A percentile compares a stretch with the other conserved stretches of the same genome.
Evolutionary conservation across 2,113 vertebrate genomes (phyloP).

Genomic region (Psammodynastes pulverulentus): DNA sequence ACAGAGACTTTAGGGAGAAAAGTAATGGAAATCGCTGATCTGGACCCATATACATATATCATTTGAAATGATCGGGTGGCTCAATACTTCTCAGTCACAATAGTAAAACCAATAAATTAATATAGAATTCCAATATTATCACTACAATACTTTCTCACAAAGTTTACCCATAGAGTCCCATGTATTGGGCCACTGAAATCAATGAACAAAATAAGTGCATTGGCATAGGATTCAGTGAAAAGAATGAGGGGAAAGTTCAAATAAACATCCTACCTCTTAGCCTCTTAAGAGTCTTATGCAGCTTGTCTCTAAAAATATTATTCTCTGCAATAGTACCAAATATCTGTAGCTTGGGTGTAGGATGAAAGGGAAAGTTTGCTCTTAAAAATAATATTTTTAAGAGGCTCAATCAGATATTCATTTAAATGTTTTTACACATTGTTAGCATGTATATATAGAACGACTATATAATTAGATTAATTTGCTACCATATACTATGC

Average conservation of each 20-base stretch:
- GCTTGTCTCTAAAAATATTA: not conserved
- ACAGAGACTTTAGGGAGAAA: not conserved
- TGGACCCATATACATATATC: not conserved
- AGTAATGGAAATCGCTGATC: not conserved
- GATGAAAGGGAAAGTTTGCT: too few relatives aligned
- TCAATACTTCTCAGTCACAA: not conserved
- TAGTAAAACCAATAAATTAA: not conserved
- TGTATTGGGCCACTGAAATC: not conserved
- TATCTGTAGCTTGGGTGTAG: too few relatives aligned
- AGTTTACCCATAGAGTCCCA: not conserved
- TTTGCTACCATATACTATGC: not conserved
- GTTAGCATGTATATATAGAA: not conserved
- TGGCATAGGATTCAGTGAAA: not conserved
- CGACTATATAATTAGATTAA: not conserved
- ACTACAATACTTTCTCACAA: not conserved
- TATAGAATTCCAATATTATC: not conserved
- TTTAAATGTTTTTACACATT: not conserved
- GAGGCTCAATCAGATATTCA: not conserved
- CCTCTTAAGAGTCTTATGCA: not conserved
- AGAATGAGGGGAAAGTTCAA: not conserved
- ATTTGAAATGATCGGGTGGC: not conserved
- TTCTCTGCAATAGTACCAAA: too few relatives aligned
- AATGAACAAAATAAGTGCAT: not conserved
- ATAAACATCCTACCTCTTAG: not conserved
- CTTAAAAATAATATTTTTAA: not conserved